Percentiles rank a stretch among this genome's conserved stretches.
These are phyloP conservation scores for Zaprionus tsacasi DNA, from an alignment of 1,140 invertebrate genomes.

Conservation along the genomic window DNA sequence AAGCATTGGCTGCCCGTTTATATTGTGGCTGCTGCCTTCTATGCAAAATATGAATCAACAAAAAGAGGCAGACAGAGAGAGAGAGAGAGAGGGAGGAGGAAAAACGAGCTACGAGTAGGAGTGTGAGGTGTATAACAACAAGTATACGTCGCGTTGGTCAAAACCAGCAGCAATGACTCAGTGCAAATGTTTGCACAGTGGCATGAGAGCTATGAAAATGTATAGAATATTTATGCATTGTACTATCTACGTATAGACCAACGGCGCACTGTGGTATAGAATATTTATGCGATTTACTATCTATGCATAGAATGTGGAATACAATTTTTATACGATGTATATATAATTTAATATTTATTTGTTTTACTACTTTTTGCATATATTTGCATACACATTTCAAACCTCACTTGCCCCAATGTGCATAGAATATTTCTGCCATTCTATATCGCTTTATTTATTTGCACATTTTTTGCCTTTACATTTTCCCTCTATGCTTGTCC, in stretches of 20 bases:
- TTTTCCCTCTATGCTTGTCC: neutral
- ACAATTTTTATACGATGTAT: too few species aligned
- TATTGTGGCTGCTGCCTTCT: slow-evolving; percentile 29
- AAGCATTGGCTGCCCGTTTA: slow-evolving; percentile 43
- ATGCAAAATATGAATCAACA: slow-evolving; percentile 63
- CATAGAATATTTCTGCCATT: too few species aligned
- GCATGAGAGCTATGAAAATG: neutral
- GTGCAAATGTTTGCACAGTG: slow-evolving; percentile 49
- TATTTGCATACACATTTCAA: too few species aligned
- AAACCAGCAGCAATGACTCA: slow-evolving; percentile 53
- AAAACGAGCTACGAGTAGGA: neutral
- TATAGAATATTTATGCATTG: neutral
- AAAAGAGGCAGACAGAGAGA: neutral
- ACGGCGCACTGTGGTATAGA: neutral
- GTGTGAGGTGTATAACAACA: slow-evolving; percentile 22
- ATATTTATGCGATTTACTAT: neutral
- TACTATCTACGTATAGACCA: neutral
- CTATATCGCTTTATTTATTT: neutral
- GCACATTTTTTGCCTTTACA: neutral
- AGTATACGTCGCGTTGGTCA: slow-evolving; percentile 72
- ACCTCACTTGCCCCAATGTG: too few species aligned
- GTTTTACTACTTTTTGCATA: too few species aligned
- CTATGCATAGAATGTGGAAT: neutral
- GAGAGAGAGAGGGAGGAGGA: slow-evolving; percentile 11
- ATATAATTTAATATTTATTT: too few species aligned